Evolutionary conservation across 2,113 vertebrate species (phyloP).

Genomic region (Pelecanus crispus): DNA sequence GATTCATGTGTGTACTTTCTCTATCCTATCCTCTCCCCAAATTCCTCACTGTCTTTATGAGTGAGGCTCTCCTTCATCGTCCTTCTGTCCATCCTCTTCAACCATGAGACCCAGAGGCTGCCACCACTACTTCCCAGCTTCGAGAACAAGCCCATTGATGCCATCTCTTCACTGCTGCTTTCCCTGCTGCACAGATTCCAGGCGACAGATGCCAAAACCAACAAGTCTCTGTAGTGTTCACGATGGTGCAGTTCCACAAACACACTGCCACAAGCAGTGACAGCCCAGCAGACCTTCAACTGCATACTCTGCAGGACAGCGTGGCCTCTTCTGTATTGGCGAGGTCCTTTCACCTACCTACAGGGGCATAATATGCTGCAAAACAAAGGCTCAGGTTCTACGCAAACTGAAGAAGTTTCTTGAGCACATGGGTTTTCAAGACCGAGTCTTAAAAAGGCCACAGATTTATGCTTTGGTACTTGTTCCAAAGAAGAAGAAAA

Average conservation of each 20-base stretch:
- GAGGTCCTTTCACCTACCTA: background rate
- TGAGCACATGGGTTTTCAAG: background rate
- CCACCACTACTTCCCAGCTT: background rate
- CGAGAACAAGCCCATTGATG: rapidly evolving
- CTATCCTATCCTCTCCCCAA: background rate
- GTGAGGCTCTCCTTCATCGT: background rate
- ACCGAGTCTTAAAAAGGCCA: background rate
- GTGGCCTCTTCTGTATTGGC: background rate
- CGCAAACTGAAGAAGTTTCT: background rate
- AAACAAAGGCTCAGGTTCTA: background rate
- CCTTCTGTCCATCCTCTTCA: background rate
- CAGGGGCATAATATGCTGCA: background rate
- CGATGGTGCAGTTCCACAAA: background rate
- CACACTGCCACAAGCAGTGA: background rate
- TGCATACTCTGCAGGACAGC: rapidly evolving
- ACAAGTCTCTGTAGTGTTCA: background rate
- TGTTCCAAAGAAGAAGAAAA: background rate
- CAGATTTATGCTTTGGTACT: background rate
- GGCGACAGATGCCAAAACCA: background rate
- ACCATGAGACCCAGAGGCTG: background rate
- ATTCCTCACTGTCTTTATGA: background rate
- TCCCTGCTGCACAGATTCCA: background rate
- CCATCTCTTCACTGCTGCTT: background rate
- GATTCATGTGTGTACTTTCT: conserved; percentile 1
- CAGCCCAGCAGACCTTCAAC: background rate